Evolutionary conservation across 2,113 vertebrate species (phyloP).

Genomic region (Gulo gulo): DNA sequence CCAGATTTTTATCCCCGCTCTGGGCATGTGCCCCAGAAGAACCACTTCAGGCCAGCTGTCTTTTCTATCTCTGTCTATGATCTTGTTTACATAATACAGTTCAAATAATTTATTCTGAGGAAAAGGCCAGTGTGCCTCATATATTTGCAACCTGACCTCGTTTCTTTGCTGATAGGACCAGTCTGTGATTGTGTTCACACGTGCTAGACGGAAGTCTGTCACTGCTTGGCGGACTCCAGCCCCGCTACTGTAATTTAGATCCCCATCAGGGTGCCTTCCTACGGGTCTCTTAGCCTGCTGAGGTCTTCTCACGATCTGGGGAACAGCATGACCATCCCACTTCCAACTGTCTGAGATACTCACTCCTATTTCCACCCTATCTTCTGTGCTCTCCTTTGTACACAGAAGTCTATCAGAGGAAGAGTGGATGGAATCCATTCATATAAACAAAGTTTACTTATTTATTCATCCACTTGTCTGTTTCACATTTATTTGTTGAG

Average conservation of each 20-base stretch:
- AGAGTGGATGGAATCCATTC: not conserved
- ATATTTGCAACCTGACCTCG: not conserved
- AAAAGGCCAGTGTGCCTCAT: not conserved
- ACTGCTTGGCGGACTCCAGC: not conserved
- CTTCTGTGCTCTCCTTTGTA: not conserved
- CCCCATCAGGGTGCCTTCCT: not conserved
- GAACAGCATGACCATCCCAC: accelerated
- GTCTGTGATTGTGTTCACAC: not conserved
- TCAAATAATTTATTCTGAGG: not conserved
- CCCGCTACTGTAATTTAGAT: not conserved
- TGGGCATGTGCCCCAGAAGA: not conserved
- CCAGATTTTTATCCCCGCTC: not conserved
- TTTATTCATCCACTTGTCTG: not conserved
- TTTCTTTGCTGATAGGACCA: not conserved
- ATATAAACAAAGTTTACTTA: not conserved
- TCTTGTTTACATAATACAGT: not conserved
- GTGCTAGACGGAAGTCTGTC: not conserved
- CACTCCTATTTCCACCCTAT: not conserved
- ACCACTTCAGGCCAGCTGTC: not conserved
- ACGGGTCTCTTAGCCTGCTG: not conserved
- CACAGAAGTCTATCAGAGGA: not conserved
- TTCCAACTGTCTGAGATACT: not conserved
- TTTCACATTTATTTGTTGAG: not conserved
- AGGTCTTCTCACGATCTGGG: not conserved
- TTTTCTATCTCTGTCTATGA: not conserved